A percentile compares a stretch with the other conserved stretches of the same genome.
Conservation (phyloP, 2,797 vertebrate species). For the Chaunax sp. region DNA sequence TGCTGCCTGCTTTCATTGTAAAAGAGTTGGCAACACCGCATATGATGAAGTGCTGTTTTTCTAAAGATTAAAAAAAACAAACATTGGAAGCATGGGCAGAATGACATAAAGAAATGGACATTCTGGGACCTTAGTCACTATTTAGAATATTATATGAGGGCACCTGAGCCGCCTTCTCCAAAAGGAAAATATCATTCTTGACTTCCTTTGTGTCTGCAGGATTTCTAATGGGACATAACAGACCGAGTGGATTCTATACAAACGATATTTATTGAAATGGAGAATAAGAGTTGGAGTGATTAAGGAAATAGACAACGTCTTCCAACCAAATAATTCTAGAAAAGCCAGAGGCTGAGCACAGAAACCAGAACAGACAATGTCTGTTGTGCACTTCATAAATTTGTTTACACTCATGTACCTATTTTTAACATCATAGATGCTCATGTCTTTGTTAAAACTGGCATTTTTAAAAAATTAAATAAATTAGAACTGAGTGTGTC, state of each 20-base stretch:
- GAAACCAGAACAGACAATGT: not conserved
- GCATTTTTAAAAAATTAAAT: no score
- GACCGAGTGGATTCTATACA: not conserved
- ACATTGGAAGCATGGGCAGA: no score
- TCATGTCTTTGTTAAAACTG: no score
- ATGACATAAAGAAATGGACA: no score
- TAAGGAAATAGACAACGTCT: not conserved
- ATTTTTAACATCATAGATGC: no score
- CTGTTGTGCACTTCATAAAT: not conserved
- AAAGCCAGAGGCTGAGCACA: not conserved
- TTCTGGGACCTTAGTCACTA: not conserved
- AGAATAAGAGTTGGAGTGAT: not conserved
- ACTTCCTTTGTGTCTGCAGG: constrained; percentile 4
- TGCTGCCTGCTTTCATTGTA: no score
- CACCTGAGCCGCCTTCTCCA: not conserved
- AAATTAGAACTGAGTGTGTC: no score
- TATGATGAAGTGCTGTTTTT: no score
- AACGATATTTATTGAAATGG: not conserved
- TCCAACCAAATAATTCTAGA: not conserved
- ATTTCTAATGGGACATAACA: constrained; percentile 27
- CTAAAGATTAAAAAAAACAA: no score
- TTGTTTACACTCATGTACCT: no score
- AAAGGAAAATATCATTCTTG: constrained; percentile 3
- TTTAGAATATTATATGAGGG: not conserved
- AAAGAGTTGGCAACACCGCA: no score